Base-by-base conservation (phyloP, 2,113 vertebrate genomes). In the Colius striatus region DNA sequence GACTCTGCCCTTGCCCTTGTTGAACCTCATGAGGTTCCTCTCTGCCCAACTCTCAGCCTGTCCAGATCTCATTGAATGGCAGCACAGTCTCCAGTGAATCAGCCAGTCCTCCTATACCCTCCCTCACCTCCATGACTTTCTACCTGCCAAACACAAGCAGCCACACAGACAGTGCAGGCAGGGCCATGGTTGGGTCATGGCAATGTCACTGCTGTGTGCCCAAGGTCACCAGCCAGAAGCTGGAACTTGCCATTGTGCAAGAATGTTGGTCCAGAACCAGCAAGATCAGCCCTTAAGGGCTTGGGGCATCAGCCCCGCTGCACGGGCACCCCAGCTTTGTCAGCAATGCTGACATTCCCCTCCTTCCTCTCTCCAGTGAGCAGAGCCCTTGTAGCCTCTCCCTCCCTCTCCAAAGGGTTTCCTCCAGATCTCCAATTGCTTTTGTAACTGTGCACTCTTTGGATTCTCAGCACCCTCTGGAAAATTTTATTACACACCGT, bases 401-500 rank as follows among this genome's bases (percentile, higher is more conserved):
- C 47, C 53, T 87, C 66, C 57, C 29, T 75, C 65, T 29, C 71
- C 61, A 48, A 85, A 54, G 29, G 1, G 0, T 67, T 71, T 77
- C 68, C 91, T 92, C 48, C 89, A 81, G 57, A 30, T 22, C 70
- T n/a, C 17, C 23, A 30, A 58, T 76, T 62, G 51, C 48, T 90
- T 91, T 91, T 83, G n/a, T 75, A 43, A 71, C 86, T 67, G 32
- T 83, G 76, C 65, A 51, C 68, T 67, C 83, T 74, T 74, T 1
- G 6, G 68, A 68, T 92, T 82, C 73, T 61, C 68, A 75, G 13
- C 41, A 75, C 84, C 90, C 80, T 32, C 86, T 75, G 73, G 70
- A 87, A 95, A 95, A 94, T 58, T 36, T 84, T 68, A 96, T 94
- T 96, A 95, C 90, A 87, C 68, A 63, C 85, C 15, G 11, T 92